Evolutionary conservation across 2,113 vertebrate genomes (phyloP), one percentile per base, ranked within the genome.

Genomic region (Noctilio leporinus): DNA sequence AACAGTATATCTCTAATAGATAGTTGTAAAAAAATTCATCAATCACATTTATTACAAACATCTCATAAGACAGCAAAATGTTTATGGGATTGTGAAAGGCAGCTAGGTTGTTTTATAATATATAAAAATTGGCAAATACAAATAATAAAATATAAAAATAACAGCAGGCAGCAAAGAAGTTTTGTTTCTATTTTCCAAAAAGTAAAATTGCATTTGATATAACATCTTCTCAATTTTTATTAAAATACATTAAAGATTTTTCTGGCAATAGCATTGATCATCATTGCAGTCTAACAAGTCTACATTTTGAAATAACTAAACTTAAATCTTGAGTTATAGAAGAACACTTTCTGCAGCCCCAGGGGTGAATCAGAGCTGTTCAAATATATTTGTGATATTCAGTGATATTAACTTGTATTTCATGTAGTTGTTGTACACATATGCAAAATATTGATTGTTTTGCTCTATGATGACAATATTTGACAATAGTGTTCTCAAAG

Each of bases 11-110:
- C 98, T 97, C 96, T 98, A 98, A 98, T 97, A 98, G 91, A 97
- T 97, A 98, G 97, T 97, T 98, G 94, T 98, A 94, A 95, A 97
- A 97, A 96, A 77, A 8, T 96, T 93, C 97, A 98, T 98, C 97
- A 97, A 97, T 98, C 98, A 98, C 96, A 97, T 98, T 98, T 98
- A 98, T 98, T 98, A 97, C 97, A 98, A 98, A 97, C 95, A 98
- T 98, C 98, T 98, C 97, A 98, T 98, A 97, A 98, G 97, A 96
- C 77, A 97, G 95, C 97, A 98, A 98, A 98, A 97, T 90, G 89
- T 98, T 98, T 98, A 98, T 98, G 96, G 95, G 96, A 93, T 96
- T 98, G 85, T 96, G 89, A 95, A 98, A 98, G 64, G 95, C 96
- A 98, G 97, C 82, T 97, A 96, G 97, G 96, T 97, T 97, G 89